A percentile compares a stretch with the other conserved stretches of the same genome.
phyloP scores from a whole-genome alignment of 1,140 invertebrate genomes.

The Lethrus apterus region DNA sequence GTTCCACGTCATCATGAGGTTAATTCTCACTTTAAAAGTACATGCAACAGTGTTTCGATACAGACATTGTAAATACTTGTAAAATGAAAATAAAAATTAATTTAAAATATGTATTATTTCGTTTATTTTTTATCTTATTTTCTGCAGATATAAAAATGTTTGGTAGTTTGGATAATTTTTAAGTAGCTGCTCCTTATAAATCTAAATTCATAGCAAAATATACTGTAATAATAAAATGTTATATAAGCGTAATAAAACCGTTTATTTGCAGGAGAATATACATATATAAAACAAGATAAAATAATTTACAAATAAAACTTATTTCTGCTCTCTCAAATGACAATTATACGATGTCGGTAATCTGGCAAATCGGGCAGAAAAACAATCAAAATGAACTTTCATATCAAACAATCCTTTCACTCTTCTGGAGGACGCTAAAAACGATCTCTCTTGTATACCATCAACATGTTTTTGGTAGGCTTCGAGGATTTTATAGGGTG shows the following conservation, averaged over 20 bases:
- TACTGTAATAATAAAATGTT: too few species aligned
- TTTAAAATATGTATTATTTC: too few species aligned
- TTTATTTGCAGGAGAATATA: conserved; percentile 5
- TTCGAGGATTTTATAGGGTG: neutral
- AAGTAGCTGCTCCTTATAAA: too few species aligned
- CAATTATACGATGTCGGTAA: conserved; percentile 8
- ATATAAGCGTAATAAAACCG: too few species aligned
- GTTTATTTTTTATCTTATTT: too few species aligned
- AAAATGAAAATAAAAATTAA: too few species aligned
- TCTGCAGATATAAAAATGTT: conserved; percentile 1
- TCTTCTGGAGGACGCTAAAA: neutral
- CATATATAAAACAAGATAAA: conserved; percentile 5
- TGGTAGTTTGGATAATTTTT: conserved; percentile 18
- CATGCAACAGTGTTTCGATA: too few species aligned
- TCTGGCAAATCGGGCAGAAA: conserved; percentile 3
- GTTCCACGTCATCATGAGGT: too few species aligned
- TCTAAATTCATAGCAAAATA: too few species aligned
- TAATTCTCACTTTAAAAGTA: too few species aligned
- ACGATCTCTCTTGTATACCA: neutral
- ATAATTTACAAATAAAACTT: conserved; percentile 8
- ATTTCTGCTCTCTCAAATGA: conserved; percentile 4
- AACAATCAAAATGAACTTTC: conserved; percentile 5
- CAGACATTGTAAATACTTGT: too few species aligned
- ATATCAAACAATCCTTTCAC: neutral
- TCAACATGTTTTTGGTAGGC: conserved; percentile 5